These are phyloP conservation scores for Agelas oroides DNA, from an alignment of 37 sponge, comb jelly and placozoan genomes.

Conservation along the genomic window DNA sequence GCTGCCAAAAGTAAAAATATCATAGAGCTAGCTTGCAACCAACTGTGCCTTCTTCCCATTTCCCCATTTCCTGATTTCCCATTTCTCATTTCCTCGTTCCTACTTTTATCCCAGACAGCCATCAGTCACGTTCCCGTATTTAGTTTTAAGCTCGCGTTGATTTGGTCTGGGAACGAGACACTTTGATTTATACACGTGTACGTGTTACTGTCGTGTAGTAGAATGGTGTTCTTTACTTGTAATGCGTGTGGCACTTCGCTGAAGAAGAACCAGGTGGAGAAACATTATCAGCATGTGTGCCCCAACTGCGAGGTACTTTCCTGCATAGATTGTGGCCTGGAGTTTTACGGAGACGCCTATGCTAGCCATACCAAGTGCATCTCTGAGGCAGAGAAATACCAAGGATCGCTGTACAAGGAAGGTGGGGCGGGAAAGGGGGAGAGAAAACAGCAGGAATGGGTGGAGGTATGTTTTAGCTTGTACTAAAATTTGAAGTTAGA, in stretches of 20 bases:
- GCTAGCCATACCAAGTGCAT: conserved; percentile 90
- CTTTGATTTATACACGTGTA: no score
- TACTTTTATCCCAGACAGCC: no score
- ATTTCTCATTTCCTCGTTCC: no score
- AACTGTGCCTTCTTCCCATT: no score
- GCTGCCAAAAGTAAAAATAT: no score
- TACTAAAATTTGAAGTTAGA: neutral
- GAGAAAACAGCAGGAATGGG: conserved; percentile 93
- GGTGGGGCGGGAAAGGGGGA: conserved; percentile 82
- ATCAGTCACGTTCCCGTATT: no score
- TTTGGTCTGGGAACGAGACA: no score
- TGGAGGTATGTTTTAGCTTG: conserved; percentile 66
- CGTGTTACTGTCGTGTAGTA: no score
- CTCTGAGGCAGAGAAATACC: conserved; percentile 97
- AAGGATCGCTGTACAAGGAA: conserved; percentile 86
- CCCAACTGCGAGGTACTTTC: conserved; percentile 82
- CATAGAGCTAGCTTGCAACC: no score
- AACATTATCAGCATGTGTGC: conserved; percentile 85
- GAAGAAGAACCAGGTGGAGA: conserved; percentile 96
- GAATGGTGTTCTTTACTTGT: conserved; percentile 97
- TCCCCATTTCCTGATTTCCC: no score
- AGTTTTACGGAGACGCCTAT: conserved; percentile 90
- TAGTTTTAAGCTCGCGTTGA: no score
- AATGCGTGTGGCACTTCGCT: conserved; percentile 96
- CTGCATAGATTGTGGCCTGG: conserved; percentile 97